phyloP scores from a whole-genome alignment of 2,888 invertebrate genomes.

The Ophion costatus region DNA sequence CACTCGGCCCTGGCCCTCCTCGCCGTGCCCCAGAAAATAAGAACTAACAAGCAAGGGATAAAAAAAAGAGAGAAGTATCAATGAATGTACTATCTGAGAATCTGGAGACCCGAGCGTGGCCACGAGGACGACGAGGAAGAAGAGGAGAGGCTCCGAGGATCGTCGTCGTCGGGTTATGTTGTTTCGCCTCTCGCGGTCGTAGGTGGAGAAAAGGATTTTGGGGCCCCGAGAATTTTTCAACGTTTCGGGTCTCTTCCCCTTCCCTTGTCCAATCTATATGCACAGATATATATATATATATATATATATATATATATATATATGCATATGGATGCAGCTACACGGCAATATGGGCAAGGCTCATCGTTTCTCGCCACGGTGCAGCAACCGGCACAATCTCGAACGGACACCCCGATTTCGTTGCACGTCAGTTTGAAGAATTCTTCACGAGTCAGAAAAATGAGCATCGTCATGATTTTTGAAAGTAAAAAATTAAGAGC shows the following conservation, averaged over 20 bases:
- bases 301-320: too few species aligned
- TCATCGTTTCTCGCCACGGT: slow-evolving; percentile 50
- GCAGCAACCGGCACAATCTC: slow-evolving; percentile 52
- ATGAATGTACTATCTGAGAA: slow-evolving; percentile 61
- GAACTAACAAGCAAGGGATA: not conserved
- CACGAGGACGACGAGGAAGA: slow-evolving; percentile 1
- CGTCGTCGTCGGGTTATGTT: slow-evolving; percentile 34
- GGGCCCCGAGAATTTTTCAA: slow-evolving; percentile 66
- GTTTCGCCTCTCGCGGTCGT: slow-evolving; percentile 65
- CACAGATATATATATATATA: too few species aligned
- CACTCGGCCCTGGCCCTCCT: not conserved
- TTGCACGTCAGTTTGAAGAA: slow-evolving; percentile 83
- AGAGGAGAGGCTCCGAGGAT: slow-evolving; percentile 35
- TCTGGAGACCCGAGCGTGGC: slow-evolving; percentile 54
- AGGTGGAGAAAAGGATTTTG: slow-evolving; percentile 76
- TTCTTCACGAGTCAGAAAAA: slow-evolving; percentile 83
- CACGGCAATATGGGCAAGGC: slow-evolving; percentile 55
- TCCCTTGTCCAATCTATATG: slow-evolving; percentile 1
- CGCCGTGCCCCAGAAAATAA: not conserved
- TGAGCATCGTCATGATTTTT: slow-evolving; percentile 84
- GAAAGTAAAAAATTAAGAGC: slow-evolving; percentile 83
- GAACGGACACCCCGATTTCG: slow-evolving; percentile 75
- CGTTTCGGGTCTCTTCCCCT: slow-evolving; percentile 26
- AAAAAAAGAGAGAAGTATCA: slow-evolving; percentile 39
- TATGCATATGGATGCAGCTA: too few species aligned